phyloP scores from a whole-genome alignment of 2,888 invertebrate genomes.

The Allolobophora icterica region DNA sequence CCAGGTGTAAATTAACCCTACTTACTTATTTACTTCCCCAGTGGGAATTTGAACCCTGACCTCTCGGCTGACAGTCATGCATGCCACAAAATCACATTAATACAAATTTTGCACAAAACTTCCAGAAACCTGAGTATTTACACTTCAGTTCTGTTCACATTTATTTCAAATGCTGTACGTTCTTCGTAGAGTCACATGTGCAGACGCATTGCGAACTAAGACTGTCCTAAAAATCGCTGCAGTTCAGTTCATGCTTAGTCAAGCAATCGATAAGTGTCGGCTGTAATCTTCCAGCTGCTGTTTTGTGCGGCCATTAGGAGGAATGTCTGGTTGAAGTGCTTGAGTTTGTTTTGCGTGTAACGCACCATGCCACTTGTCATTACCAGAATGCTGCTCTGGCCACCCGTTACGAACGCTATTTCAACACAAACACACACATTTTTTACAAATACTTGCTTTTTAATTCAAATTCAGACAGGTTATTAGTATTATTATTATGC shows the following conservation, averaged over 20 bases:
- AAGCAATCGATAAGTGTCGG: slow-evolving; percentile 17
- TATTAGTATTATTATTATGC: too few relatives aligned
- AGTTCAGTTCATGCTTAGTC: background rate
- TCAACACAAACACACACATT: background rate
- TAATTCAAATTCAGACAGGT: too few relatives aligned
- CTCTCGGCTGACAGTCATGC: background rate
- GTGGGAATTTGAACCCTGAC: too few relatives aligned
- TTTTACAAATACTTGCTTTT: background rate
- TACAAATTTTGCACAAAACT: background rate
- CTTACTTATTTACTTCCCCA: too few relatives aligned
- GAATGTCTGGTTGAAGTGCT: background rate
- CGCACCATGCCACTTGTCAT: background rate
- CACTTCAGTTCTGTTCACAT: background rate
- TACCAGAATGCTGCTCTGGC: background rate
- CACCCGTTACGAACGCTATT: background rate
- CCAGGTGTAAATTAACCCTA: too few relatives aligned
- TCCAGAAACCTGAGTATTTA: background rate
- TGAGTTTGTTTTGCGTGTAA: background rate
- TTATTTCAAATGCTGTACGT: background rate
- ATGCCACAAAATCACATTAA: background rate
- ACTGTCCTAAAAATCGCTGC: slow-evolving; percentile 45
- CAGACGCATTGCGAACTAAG: background rate
- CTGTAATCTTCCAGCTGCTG: background rate
- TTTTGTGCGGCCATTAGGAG: background rate
- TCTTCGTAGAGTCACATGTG: too few relatives aligned